phyloP scores from a whole-genome alignment of 2,113 vertebrate genomes.

The Papio anubis region DNA sequence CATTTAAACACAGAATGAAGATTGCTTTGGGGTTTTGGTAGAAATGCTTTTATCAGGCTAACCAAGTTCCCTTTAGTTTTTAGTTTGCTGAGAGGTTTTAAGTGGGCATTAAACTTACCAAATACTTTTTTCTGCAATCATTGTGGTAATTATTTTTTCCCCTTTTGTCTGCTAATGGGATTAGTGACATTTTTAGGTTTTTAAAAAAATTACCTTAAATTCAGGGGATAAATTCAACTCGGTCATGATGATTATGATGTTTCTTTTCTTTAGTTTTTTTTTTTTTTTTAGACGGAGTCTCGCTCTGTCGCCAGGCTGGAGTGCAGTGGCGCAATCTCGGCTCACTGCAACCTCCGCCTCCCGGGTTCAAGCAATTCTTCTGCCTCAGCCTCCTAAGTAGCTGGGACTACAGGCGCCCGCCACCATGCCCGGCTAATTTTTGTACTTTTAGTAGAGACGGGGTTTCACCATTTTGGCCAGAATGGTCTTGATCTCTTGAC shows the following conservation, averaged over 20 bases:
- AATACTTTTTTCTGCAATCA: neutral
- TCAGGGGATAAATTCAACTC: neutral
- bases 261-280: too few relatives aligned
- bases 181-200: constrained; percentile 51
- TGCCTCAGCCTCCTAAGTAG: too few relatives aligned
- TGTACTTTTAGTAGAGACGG: too few relatives aligned
- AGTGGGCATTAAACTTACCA: neutral
- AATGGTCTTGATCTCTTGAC: too few relatives aligned
- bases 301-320: too few relatives aligned
- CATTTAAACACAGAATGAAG: neutral
- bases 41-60: neutral
- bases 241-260: neutral
- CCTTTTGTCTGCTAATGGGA: neutral
- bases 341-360: too few relatives aligned
- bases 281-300: too few relatives aligned
- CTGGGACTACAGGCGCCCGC: too few relatives aligned
- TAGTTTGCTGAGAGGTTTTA: constrained; percentile 30
- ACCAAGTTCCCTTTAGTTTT: constrained; percentile 17
- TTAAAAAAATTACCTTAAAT: constrained; percentile 9
- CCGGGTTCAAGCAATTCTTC: too few relatives aligned
- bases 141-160: neutral
- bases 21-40: neutral
- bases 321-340: too few relatives aligned
- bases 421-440: too few relatives aligned
- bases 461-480: too few relatives aligned